These are phyloP conservation scores for Sebastes matsubarae DNA, from an alignment of 2,797 vertebrate species.

Conservation along the genomic window DNA sequence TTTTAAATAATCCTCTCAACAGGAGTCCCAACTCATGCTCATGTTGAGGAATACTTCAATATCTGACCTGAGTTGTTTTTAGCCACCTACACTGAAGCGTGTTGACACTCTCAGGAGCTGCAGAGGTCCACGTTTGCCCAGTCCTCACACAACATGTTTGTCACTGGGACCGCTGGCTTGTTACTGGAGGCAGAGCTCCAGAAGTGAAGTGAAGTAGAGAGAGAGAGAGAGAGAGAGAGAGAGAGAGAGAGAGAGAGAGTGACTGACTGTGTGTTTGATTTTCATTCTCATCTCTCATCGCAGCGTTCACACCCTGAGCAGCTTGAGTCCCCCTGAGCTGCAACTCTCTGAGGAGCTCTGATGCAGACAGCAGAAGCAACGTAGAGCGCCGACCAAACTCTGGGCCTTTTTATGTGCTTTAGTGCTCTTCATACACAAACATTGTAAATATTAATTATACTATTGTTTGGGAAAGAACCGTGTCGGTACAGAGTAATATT, in stretches of 20 bases:
- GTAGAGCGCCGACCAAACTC: background rate
- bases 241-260: background rate
- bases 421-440: too few species aligned
- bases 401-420: background rate
- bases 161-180: slow-evolving; percentile 49
- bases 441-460: background rate
- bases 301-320: slow-evolving; percentile 12
- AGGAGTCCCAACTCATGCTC: background rate
- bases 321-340: slow-evolving; percentile 21
- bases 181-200: slow-evolving; percentile 60
- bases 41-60: background rate
- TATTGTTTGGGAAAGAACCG: background rate
- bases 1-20: background rate
- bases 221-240: background rate
- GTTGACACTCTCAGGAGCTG: slow-evolving; percentile 26
- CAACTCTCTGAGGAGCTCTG: slow-evolving; percentile 49
- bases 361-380: background rate
- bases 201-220: slow-evolving; percentile 36
- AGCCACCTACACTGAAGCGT: background rate
- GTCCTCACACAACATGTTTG: slow-evolving; percentile 55
- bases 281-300: slow-evolving; percentile 40
- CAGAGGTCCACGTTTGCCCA: slow-evolving; percentile 45
- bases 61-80: background rate
- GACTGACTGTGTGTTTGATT: slow-evolving; percentile 28
- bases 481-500: background rate